Evolutionary conservation across 1,140 invertebrate genomes (phyloP).

Genomic region (Drosophila nasuta): DNA sequence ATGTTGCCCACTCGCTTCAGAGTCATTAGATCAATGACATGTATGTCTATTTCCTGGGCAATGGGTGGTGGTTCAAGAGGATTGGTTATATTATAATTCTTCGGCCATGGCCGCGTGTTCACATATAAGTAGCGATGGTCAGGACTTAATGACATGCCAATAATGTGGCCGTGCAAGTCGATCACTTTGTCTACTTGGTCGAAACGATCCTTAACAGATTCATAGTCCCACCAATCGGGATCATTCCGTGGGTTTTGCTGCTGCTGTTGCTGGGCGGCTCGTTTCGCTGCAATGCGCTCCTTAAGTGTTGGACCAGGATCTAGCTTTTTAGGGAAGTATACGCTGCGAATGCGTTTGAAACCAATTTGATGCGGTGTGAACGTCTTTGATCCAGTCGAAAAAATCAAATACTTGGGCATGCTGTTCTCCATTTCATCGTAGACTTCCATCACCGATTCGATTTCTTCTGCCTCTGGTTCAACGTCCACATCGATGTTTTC

Average conservation of each 20-base stretch:
- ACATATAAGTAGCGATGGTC: constrained; percentile 95
- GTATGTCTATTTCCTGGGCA: constrained; percentile 96
- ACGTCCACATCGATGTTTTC: constrained; percentile 28
- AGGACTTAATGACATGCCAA: constrained; percentile 94
- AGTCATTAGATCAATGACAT: constrained; percentile 93
- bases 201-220: constrained; percentile 89
- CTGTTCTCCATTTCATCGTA: constrained; percentile 85
- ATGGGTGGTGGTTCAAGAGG: constrained; percentile 93
- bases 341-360: constrained; percentile 91
- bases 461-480: constrained; percentile 72
- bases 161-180: constrained; percentile 95
- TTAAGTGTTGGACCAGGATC: constrained; percentile 89
- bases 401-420: constrained; percentile 91
- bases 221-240: constrained; percentile 90
- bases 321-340: constrained; percentile 89
- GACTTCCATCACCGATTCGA: constrained; percentile 51
- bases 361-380: constrained; percentile 95
- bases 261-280: constrained; percentile 84
- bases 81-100: constrained; percentile 91
- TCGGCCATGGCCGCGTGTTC: constrained; percentile 94
- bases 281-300: constrained; percentile 88
- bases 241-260: constrained; percentile 85
- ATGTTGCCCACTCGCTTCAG: constrained; percentile 93
- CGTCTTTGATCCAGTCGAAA: constrained; percentile 93
- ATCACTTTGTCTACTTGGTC: constrained; percentile 93